Evolutionary conservation across 1,140 invertebrate genomes (phyloP).

Genomic region (Oryctes rhinoceros): DNA sequence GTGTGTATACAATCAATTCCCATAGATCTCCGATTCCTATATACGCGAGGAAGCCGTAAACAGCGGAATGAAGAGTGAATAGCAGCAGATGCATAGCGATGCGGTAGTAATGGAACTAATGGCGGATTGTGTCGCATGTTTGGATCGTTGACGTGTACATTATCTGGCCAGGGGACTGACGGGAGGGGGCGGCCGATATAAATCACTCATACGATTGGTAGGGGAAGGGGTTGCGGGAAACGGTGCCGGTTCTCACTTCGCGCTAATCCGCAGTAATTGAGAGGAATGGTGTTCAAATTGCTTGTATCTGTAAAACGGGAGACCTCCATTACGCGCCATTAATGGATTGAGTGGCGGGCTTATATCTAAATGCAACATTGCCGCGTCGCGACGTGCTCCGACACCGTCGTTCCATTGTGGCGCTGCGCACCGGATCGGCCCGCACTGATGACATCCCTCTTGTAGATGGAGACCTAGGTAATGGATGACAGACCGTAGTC

Average conservation of each 20-base stretch:
- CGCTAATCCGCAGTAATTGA: constrained; percentile 54
- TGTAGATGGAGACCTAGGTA: neutral
- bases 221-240: neutral
- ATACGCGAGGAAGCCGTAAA: neutral
- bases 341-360: constrained; percentile 56
- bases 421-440: neutral
- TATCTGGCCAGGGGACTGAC: neutral
- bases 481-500: neutral
- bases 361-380: constrained; percentile 48
- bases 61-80: neutral
- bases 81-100: neutral
- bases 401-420: neutral
- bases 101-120: neutral
- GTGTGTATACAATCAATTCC: no score
- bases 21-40: no score
- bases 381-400: constrained; percentile 1
- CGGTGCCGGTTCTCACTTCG: constrained; percentile 17
- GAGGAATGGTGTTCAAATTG: constrained; percentile 56
- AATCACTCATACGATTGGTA: constrained; percentile 41
- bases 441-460: constrained; percentile 3
- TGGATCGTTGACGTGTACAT: constrained; percentile 24
- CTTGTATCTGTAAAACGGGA: constrained; percentile 55
- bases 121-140: constrained; percentile 17
- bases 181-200: constrained; percentile 24
- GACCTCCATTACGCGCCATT: constrained; percentile 57